Evolutionary conservation across 1,140 invertebrate genomes (phyloP).

Genomic region (Rhyzopertha dominica): DNA sequence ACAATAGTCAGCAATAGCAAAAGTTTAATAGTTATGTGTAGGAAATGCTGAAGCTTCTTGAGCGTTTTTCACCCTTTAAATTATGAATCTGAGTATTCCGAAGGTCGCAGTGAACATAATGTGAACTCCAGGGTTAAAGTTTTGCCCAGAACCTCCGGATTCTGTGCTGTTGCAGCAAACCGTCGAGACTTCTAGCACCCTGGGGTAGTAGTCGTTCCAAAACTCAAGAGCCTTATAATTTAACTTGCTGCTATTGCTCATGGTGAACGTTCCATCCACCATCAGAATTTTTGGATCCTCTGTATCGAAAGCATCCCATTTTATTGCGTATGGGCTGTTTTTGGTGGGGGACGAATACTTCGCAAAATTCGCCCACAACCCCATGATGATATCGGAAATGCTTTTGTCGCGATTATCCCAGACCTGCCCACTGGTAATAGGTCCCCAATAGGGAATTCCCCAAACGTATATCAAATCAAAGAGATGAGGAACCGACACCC

Average conservation of each 20-base stretch:
- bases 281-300: slow-evolving; percentile 60
- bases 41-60: too few relatives aligned
- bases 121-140: too few relatives aligned
- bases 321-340: slow-evolving; percentile 55
- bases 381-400: slow-evolving; percentile 70
- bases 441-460: slow-evolving; percentile 64
- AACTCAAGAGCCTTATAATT: slow-evolving; percentile 73
- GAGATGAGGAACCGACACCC: slow-evolving; percentile 71
- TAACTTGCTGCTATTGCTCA: slow-evolving; percentile 57
- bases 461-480: slow-evolving; percentile 74
- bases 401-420: slow-evolving; percentile 73
- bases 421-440: slow-evolving; percentile 46
- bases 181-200: slow-evolving; percentile 60
- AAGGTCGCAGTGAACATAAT: too few relatives aligned
- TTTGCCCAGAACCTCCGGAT: slow-evolving; percentile 14
- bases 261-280: slow-evolving; percentile 68
- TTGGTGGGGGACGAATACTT: slow-evolving; percentile 65
- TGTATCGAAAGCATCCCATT: slow-evolving; percentile 64
- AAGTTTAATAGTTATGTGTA: too few relatives aligned
- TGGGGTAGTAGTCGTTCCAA: slow-evolving; percentile 77
- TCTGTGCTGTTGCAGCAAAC: slow-evolving; percentile 61
- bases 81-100: too few relatives aligned
- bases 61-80: too few relatives aligned
- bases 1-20: too few relatives aligned
- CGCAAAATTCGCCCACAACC: slow-evolving; percentile 68